These are phyloP conservation scores for Melipona quadrifasciata DNA, from an alignment of 1,140 invertebrate species.

Conservation along the genomic window DNA sequence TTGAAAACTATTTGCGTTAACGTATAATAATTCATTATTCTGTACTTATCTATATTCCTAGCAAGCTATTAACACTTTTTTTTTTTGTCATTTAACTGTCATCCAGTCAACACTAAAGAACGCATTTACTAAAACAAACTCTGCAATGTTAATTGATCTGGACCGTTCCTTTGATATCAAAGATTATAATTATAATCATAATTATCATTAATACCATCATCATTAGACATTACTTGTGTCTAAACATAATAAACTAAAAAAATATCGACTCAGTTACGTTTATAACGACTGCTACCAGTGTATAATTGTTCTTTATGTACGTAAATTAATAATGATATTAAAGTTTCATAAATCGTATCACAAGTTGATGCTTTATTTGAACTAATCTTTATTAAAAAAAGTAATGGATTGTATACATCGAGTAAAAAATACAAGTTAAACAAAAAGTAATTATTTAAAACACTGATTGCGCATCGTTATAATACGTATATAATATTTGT, in stretches of 20 bases:
- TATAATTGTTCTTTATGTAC: neutral
- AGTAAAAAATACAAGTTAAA: neutral
- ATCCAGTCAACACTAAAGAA: conserved; percentile 75
- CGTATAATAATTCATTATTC: conserved; percentile 59
- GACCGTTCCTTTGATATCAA: conserved; percentile 40
- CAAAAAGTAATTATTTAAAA: neutral
- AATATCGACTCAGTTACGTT: conserved; percentile 21
- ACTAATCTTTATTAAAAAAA: neutral
- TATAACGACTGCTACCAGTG: conserved; percentile 21
- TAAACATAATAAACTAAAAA: conserved; percentile 46
- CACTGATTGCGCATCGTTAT: conserved; percentile 18
- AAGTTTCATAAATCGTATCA: neutral
- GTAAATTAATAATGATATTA: neutral
- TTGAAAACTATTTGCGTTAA: conserved; percentile 58
- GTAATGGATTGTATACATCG: neutral
- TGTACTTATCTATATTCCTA: conserved; percentile 65
- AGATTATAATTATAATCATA: conserved; percentile 6
- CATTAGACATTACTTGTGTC: conserved; percentile 27
- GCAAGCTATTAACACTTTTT: conserved; percentile 68
- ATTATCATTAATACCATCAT: neutral
- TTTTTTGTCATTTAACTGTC: conserved; percentile 68
- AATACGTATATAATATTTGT: neutral
- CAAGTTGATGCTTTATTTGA: conserved; percentile 1
- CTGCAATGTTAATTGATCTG: conserved; percentile 74
- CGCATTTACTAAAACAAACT: conserved; percentile 74